Evolutionary conservation across 2,888 invertebrate genomes (phyloP).

Genomic region (Sialis fuliginosa): DNA sequence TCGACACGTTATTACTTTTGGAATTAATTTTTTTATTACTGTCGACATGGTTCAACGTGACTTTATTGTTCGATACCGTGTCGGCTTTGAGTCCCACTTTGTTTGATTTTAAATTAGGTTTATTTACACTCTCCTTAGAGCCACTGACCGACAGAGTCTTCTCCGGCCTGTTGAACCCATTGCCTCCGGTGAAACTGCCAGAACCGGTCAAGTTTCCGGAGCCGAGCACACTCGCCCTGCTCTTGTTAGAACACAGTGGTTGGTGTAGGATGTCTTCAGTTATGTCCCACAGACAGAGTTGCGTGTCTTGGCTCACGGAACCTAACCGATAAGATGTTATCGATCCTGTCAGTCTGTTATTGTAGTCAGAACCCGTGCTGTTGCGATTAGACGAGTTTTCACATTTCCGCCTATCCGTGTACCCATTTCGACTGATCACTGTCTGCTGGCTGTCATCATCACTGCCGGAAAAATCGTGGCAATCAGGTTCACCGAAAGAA

Average conservation of each 20-base stretch:
- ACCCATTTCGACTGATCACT: constrained; percentile 16
- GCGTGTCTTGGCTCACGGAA: constrained; percentile 95
- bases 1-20: constrained; percentile 9
- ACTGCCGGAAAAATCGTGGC: constrained; percentile 30
- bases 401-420: constrained; percentile 9
- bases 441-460: constrained; percentile 32
- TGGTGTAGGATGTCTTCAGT: constrained; percentile 85
- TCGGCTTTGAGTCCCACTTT: constrained; percentile 5
- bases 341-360: constrained; percentile 15
- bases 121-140: constrained; percentile 17
- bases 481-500: constrained; percentile 44
- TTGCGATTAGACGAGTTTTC: constrained; percentile 15
- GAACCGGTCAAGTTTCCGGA: constrained; percentile 20
- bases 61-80: constrained; percentile 3
- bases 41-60: constrained; percentile 3
- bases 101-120: constrained; percentile 16
- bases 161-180: constrained; percentile 16
- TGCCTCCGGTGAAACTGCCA: constrained; percentile 21
- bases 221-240: constrained; percentile 20
- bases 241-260: constrained; percentile 32
- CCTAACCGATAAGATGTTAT: constrained; percentile 70
- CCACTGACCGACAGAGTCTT: constrained; percentile 15
- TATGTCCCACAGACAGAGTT: constrained; percentile 95
- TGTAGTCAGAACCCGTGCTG: constrained; percentile 10
- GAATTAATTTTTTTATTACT: constrained; percentile 4